Conservation (phyloP, 2,113 vertebrate genomes). For the Pseudorectes ferrugineus region DNA sequence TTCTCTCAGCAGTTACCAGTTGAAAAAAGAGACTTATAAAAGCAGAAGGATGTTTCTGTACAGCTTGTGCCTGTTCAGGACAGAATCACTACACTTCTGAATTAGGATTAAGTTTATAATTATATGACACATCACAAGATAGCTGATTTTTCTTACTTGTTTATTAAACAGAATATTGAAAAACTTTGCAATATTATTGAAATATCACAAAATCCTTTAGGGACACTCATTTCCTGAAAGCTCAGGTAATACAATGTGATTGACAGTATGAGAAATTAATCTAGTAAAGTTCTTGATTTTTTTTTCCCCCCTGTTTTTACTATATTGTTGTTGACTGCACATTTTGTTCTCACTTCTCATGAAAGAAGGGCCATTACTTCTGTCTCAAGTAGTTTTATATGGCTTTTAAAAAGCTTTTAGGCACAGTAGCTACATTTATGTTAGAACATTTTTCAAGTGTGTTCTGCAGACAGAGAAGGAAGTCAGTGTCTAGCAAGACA, state of each 20-base stretch:
- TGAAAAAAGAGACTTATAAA: neutral
- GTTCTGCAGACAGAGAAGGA: neutral
- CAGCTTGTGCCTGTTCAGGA: neutral
- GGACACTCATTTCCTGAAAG: neutral
- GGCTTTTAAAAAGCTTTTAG: constrained; percentile 26
- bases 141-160: neutral
- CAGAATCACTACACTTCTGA: neutral
- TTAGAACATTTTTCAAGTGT: neutral
- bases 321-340: neutral
- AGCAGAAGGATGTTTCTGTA: neutral
- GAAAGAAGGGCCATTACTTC: neutral
- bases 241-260: neutral
- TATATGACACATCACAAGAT: neutral
- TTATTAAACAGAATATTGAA: neutral
- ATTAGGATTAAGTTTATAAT: neutral
- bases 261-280: neutral
- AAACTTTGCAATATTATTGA: neutral
- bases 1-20: neutral
- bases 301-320: neutral
- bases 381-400: neutral
- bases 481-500: neutral
- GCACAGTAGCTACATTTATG: neutral
- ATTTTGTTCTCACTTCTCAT: neutral
- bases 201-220: neutral
- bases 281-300: neutral